Evolutionary conservation across 2,888 invertebrate genomes (phyloP).

Genomic region (Trachelus troglodyta): DNA sequence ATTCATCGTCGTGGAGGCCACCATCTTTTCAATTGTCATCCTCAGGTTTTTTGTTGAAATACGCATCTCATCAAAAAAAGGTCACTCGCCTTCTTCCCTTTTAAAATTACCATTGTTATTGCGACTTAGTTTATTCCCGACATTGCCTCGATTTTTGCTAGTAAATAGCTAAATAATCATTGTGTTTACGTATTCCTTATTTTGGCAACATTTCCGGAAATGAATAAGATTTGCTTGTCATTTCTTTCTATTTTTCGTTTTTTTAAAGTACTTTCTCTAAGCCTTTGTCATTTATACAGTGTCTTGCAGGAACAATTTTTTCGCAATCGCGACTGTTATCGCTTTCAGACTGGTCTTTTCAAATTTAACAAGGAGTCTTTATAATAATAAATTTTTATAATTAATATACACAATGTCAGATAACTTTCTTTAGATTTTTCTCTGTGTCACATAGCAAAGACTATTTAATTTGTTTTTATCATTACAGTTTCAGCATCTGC

Average conservation of each 20-base stretch:
- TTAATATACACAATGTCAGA: neutral
- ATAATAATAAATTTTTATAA: neutral
- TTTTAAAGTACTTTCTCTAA: neutral
- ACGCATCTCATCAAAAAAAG: neutral
- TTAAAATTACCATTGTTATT: neutral
- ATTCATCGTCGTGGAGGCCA: neutral
- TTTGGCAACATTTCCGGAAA: neutral
- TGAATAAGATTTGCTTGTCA: neutral
- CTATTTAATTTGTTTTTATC: slow-evolving; percentile 10
- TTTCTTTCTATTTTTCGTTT: neutral
- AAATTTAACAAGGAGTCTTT: neutral
- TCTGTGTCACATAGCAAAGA: neutral
- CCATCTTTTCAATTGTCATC: neutral
- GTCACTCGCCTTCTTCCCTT: neutral
- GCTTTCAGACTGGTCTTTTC: no score
- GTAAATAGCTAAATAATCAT: neutral
- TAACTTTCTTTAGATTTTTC: neutral
- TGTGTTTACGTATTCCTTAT: neutral
- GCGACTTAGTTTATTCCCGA: neutral
- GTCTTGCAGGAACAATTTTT: neutral
- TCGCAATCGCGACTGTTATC: neutral
- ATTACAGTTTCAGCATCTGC: slow-evolving; percentile 28
- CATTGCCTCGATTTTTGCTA: neutral
- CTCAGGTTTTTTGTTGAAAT: neutral
- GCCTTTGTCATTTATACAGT: neutral